Percentiles rank a stretch among this genome's conserved stretches.
These are phyloP conservation scores for Dasyurus viverrinus DNA, from an alignment of 2,113 vertebrate genomes.

Conservation along the genomic window DNA sequence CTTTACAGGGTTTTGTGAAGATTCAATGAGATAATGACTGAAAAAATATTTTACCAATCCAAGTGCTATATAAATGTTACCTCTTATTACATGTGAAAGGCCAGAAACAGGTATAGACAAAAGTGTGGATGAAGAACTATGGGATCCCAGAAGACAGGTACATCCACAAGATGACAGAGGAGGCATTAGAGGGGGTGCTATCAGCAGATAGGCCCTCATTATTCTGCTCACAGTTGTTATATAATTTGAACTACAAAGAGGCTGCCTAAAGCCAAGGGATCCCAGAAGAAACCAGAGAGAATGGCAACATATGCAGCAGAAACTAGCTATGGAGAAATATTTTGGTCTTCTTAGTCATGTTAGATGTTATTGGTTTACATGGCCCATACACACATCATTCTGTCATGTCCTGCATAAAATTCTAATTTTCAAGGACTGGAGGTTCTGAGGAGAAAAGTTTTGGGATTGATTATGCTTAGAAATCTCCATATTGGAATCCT, in stretches of 20 bases:
- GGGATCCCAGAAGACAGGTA: not conserved
- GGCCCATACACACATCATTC: not conserved
- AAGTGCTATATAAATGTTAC: not conserved
- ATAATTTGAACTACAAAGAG: not conserved
- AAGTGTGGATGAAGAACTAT: not conserved
- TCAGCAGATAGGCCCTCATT: not conserved
- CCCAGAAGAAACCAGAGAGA: not conserved
- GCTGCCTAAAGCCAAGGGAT: not conserved
- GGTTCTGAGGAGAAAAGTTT: not conserved
- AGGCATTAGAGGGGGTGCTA: not conserved
- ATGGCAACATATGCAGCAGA: not conserved
- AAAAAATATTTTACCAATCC: not conserved
- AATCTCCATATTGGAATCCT: not conserved
- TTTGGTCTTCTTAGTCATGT: not conserved
- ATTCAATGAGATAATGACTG: not conserved
- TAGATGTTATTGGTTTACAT: too few relatives aligned
- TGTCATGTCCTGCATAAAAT: not conserved
- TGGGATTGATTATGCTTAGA: not conserved
- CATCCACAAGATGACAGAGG: not conserved
- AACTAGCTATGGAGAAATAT: not conserved
- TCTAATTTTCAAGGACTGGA: not conserved
- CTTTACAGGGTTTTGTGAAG: not conserved
- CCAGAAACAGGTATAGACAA: not conserved
- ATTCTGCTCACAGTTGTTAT: not conserved
- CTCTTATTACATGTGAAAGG: not conserved